A percentile compares a stretch with the other conserved stretches of the same genome.
Conservation (phyloP, 2,888 invertebrate genomes). For the Cynaeus angustus region DNA sequence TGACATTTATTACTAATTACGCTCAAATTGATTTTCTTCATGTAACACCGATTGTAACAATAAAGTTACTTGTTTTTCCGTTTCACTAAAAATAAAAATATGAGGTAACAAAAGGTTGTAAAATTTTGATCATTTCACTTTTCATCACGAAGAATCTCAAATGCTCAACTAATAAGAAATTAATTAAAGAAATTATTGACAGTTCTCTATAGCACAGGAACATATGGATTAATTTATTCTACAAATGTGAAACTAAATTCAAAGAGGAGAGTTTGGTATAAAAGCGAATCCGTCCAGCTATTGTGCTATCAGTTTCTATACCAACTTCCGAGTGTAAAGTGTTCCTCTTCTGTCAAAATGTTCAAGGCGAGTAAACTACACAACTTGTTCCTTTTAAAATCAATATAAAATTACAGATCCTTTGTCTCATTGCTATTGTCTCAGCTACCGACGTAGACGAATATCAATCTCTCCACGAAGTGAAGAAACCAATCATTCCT, state of each 20-base stretch:
- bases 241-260: conserved; percentile 55
- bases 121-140: conserved; percentile 5
- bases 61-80: too few relatives aligned
- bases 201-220: conserved; percentile 28
- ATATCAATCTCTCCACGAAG: conserved; percentile 34
- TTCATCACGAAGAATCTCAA: background rate
- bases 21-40: background rate
- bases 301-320: conserved; percentile 45
- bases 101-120: background rate
- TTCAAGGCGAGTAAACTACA: conserved; percentile 10
- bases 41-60: background rate
- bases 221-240: conserved; percentile 56
- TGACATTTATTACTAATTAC: background rate
- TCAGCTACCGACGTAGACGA: conserved; percentile 16
- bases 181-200: conserved; percentile 43
- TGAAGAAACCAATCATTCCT: conserved; percentile 72
- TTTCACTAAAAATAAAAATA: too few relatives aligned
- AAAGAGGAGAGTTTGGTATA: conserved; percentile 53
- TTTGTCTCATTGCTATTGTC: background rate
- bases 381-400: background rate
- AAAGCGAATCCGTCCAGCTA: conserved; percentile 46
- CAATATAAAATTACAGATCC: conserved; percentile 12
- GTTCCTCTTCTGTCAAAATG: conserved; percentile 25
- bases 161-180: background rate
- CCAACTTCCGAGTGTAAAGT: conserved; percentile 13